Evolutionary conservation across 2,113 vertebrate species (phyloP).

Genomic region (Dendropsophus ebraccatus): DNA sequence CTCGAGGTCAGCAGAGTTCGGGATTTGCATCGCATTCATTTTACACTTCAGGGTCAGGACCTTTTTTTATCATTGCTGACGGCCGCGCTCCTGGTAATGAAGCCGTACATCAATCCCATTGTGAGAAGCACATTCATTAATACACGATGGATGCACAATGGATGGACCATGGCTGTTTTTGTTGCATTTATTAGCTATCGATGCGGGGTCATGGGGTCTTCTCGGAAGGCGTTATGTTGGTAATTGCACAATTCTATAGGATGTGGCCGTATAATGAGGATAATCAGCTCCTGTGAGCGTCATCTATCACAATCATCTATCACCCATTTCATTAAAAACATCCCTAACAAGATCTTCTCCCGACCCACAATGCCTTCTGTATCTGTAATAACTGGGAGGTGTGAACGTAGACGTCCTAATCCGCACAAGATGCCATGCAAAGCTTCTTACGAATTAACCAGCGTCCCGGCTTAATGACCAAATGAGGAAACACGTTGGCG

Average conservation of each 20-base stretch:
- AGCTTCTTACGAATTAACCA: conserved; percentile 32
- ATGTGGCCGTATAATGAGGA: not conserved
- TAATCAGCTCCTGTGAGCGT: not conserved
- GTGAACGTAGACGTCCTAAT: too few relatives aligned
- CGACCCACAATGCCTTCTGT: not conserved
- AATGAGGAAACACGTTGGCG: not conserved
- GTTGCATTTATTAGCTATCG: conserved; percentile 4
- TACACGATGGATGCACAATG: not conserved
- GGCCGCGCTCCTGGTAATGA: not conserved
- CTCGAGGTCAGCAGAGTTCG: not conserved
- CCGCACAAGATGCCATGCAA: not conserved
- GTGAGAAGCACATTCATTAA: not conserved
- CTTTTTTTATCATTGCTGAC: conserved; percentile 1
- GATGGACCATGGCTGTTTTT: not conserved
- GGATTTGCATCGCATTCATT: not conserved
- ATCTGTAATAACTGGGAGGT: not conserved
- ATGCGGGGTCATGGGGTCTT: not conserved
- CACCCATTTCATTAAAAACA: not conserved
- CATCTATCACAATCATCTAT: not conserved
- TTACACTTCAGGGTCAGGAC: not conserved
- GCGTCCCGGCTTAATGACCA: conserved; percentile 27
- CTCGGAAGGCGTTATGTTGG: conserved; percentile 1
- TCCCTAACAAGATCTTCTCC: not conserved
- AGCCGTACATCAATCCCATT: not conserved
- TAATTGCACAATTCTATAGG: conserved; percentile 15